Base-by-base conservation (phyloP, 1,140 invertebrate species). In the Hydropsyche tenuis region DNA sequence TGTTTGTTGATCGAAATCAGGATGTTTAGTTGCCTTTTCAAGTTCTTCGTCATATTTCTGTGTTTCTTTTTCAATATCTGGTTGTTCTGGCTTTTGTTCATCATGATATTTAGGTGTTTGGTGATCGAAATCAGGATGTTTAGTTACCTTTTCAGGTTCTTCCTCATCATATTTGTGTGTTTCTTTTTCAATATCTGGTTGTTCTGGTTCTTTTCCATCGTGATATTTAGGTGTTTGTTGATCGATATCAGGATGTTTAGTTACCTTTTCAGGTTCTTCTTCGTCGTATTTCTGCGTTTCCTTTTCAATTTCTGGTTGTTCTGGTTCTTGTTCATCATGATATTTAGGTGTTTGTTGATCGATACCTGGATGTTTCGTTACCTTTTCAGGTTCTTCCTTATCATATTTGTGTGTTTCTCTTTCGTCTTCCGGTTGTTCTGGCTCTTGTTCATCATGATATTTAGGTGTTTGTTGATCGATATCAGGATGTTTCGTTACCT, bases 261-360 rank as follows among this genome's bases (percentile, higher is more conserved):
- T 53, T 1, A 53, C 20, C 1, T 5, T 25, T 25, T 63, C 23
- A 63, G 2, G 23, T 42, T 63, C 20, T 12, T 53, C 48, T 5
- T 16, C 16, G 48, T 14, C 14, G 7, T 6, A 14, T 45, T 45
- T 14, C 14, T 45, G 42, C 14, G 7, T 14, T 14, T 45, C 42
- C 14, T 45, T 45, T 45, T 45, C 42, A 9, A n/a, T 18, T 20
- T 23, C 53, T 23, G 53, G 20, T 11, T n/a, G 4, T 23, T 60
- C 53, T 60, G 16, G 16, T 27, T 22, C 14, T 60, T 23, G 7
- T 60, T 63, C 60, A 63, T 27, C 60, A 27, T 60, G 53, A 3
- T 63, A n/a, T 27, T 27, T 22, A 37, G 6, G 48, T 20, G 48
- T 53, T 2, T 18, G 14, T 53, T 37, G 11, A 25, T 63, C 60